A percentile compares a stretch with the other conserved stretches of the same genome.
Conservation (phyloP, 2,113 vertebrate species). For the Chlorocebus sabaeus region DNA sequence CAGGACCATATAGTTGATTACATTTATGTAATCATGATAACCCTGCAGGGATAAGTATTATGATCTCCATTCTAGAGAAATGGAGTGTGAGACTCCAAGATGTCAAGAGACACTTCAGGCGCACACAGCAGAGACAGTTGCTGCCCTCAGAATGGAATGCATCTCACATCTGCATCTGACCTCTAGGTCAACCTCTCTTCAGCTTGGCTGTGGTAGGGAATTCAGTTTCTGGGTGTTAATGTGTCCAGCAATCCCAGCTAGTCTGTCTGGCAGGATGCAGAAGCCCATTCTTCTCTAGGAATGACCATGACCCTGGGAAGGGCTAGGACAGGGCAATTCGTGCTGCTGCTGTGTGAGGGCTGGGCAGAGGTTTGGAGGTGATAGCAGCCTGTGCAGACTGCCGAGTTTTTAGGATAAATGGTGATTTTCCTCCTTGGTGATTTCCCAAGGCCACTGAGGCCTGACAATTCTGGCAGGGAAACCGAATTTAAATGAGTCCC, state of each 20-base stretch:
- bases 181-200: neutral
- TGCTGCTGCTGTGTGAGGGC: fast-evolving
- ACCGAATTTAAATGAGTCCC: constrained; percentile 73
- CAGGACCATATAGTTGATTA: neutral
- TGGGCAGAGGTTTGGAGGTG: neutral
- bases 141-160: neutral
- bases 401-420: constrained; percentile 61
- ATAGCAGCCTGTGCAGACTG: constrained; percentile 4
- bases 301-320: neutral
- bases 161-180: neutral
- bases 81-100: neutral
- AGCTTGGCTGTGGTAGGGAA: neutral
- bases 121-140: neutral
- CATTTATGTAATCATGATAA: neutral
- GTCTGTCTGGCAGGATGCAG: neutral
- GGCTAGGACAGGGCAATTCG: too few species aligned
- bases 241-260: neutral
- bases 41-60: neutral
- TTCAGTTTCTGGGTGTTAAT: neutral
- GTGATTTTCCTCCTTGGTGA: constrained; percentile 68
- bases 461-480: constrained; percentile 72
- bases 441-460: constrained; percentile 70
- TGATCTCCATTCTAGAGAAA: neutral
- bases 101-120: neutral
- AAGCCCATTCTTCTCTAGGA: neutral